Conservation (phyloP, 2,113 vertebrate genomes). For the Benitochromis conjunctus region DNA sequence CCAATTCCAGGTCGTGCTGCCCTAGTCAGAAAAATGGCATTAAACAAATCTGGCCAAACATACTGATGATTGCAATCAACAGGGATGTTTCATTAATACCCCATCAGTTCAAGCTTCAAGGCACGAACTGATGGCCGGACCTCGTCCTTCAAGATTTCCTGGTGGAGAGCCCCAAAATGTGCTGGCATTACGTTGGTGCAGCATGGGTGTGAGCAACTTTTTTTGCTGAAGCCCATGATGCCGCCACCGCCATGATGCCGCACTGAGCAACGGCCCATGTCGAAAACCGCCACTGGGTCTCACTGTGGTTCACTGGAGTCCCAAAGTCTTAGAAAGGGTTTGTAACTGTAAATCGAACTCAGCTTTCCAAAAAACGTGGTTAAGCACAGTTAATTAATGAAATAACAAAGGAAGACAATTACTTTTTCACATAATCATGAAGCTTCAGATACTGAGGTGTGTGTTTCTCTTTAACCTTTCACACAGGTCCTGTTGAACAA, state of each 20-base stretch:
- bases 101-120: not conserved
- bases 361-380: not conserved
- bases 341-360: not conserved
- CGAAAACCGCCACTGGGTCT: too few relatives aligned
- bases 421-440: not conserved
- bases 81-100: not conserved
- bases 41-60: not conserved
- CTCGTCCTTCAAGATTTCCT: not conserved
- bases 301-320: not conserved
- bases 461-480: not conserved
- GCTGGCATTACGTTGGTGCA: too few relatives aligned
- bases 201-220: too few relatives aligned
- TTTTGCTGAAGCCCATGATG: too few relatives aligned
- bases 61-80: rapidly evolving
- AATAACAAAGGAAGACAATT: rapidly evolving
- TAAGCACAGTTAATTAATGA: rapidly evolving
- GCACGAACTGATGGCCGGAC: not conserved
- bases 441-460: not conserved
- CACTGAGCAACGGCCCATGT: too few relatives aligned
- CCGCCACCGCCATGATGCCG: too few relatives aligned
- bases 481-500: not conserved
- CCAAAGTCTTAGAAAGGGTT: not conserved
- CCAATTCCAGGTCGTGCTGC: not conserved
- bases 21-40: rapidly evolving
- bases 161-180: too few relatives aligned